A percentile compares a stretch with the other conserved stretches of the same genome.
These are phyloP conservation scores for Drosophila tropicalis DNA, from an alignment of 1,140 invertebrate genomes.

Conservation along the genomic window DNA sequence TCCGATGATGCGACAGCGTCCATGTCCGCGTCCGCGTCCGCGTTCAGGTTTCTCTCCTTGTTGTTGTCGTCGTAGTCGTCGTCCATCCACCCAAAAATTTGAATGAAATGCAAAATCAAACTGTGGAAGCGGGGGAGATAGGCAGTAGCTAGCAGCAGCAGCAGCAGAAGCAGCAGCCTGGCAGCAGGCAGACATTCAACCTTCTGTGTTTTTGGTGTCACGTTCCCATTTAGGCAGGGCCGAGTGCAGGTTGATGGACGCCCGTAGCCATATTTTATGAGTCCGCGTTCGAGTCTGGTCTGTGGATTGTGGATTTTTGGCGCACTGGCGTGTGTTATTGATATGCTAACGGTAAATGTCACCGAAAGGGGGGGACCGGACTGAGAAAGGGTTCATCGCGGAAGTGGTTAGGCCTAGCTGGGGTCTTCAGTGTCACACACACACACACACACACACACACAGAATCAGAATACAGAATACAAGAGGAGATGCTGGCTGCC, in stretches of 20 bases:
- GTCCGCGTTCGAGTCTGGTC: conserved; percentile 28
- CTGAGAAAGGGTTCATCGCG: conserved; percentile 45
- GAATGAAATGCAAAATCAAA: conserved; percentile 80
- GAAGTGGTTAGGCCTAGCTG: conserved; percentile 60
- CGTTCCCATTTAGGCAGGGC: conserved; percentile 52
- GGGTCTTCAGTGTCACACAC: background rate
- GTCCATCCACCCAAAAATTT: conserved; percentile 70
- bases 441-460: too few species aligned
- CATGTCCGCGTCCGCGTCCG: conserved; percentile 19
- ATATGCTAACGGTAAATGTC: conserved; percentile 81
- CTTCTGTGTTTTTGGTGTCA: conserved; percentile 62
- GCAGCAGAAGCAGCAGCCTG: conserved; percentile 10
- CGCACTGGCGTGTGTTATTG: conserved; percentile 70
- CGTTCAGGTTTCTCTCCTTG: background rate
- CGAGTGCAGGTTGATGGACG: conserved; percentile 63
- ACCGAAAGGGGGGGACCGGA: background rate
- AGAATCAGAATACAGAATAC: background rate
- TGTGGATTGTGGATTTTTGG: conserved; percentile 14
- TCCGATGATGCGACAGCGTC: conserved; percentile 81
- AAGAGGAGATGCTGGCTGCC: background rate
- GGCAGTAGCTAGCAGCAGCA: conserved; percentile 18
- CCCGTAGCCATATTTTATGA: conserved; percentile 79
- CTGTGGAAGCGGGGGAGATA: conserved; percentile 24
- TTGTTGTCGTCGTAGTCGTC: background rate
- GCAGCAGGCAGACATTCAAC: conserved; percentile 15